These are phyloP conservation scores for Felis catus DNA, from an alignment of 2,113 vertebrate genomes.

Conservation along the genomic window DNA sequence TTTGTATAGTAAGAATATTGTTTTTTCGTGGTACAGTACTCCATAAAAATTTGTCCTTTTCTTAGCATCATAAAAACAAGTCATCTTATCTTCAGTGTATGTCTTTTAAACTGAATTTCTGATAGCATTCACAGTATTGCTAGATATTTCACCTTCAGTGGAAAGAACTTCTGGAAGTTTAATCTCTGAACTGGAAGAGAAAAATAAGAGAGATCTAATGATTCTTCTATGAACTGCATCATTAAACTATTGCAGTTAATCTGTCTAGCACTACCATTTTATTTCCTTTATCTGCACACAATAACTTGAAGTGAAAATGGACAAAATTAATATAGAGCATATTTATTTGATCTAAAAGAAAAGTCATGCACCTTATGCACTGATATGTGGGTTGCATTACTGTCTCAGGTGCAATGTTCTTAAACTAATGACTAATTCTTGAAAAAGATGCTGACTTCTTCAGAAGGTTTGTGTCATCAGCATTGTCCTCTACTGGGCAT, in stretches of 20 bases:
- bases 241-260: not conserved
- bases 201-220: not conserved
- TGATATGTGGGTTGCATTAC: not conserved
- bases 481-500: not conserved
- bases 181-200: not conserved
- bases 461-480: not conserved
- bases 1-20: not conserved
- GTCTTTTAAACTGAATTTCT: constrained; percentile 8
- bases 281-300: not conserved
- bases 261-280: not conserved
- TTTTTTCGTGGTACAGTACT: not conserved
- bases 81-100: not conserved
- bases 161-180: not conserved
- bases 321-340: not conserved
- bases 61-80: not conserved
- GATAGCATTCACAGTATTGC: not conserved
- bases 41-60: not conserved
- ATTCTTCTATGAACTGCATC: not conserved
- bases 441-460: not conserved
- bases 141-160: not conserved
- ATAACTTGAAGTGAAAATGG: not conserved
- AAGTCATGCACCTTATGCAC: not conserved
- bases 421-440: not conserved
- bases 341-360: not conserved
- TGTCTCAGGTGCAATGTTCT: not conserved